Base-by-base conservation (phyloP, 2,888 invertebrate genomes). In the Tillus elongatus region DNA sequence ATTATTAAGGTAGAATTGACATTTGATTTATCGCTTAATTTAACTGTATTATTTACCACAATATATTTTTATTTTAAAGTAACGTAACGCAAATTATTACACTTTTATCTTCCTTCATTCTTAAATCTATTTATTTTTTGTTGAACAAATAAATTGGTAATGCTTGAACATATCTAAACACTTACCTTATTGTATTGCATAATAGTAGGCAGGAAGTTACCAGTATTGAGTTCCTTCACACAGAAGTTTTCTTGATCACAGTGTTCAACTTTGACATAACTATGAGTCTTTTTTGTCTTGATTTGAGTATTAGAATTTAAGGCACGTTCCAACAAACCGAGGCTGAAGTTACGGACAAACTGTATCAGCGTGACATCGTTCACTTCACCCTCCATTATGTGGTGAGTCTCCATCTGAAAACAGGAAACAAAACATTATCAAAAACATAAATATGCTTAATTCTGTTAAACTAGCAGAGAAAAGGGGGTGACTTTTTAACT, bases 391-490 rank as follows among this genome's bases (percentile, higher is more conserved):
- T 71, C 59, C 54, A 81, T 68, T 8, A 82, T 63, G 54, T 77
- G 80, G 57, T 81, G 82, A 52, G 70, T 70, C 65, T 87, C 86
- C 57, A 74, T 72, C 82, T 84, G 60, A 15, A 67, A 66, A 44
- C 56, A 49, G 43, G 42, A 55, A 45, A 30, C 12, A 27, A 3
- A 27, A 13, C 28, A 36, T 8, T 29, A n/a, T n/a, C n/a, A n/a
- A n/a, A n/a, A n/a, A n/a, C n/a, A n/a, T n/a, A n/a, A n/a, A n/a
- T n/a, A n/a, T n/a, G n/a, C n/a, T n/a, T n/a, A n/a, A n/a, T n/a
- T n/a, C n/a, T n/a, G n/a, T n/a, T n/a, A n/a, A n/a, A n/a, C n/a
- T n/a, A n/a, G n/a, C n/a, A n/a, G n/a, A n/a, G n/a, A n/a, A n/a
- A n/a, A n/a, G n/a, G n/a, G 10, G 8, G 8, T 9, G 10, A 29